Conservation (phyloP, 2,113 vertebrate species). For the Plectropomus leopardus region DNA sequence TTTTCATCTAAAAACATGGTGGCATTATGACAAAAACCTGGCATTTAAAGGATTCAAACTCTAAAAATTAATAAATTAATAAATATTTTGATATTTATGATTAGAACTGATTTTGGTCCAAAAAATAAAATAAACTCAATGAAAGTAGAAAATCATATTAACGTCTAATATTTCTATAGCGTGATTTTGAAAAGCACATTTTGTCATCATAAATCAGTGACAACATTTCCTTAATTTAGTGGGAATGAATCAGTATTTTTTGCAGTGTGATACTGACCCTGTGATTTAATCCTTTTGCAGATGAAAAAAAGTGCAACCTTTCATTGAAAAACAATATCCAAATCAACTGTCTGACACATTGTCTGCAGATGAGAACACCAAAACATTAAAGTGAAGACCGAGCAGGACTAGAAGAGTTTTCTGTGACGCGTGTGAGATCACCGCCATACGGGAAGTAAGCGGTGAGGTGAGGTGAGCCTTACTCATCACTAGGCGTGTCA, state of each 20-base stretch:
- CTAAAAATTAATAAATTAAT: no score
- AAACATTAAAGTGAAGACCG: slow-evolving; percentile 6
- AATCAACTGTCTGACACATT: background rate
- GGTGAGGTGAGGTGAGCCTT: slow-evolving; percentile 75
- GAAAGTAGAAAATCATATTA: no score
- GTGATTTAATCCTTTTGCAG: slow-evolving; percentile 21
- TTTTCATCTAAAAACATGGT: no score
- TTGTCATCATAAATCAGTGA: background rate
- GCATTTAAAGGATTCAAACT: no score
- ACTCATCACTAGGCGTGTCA: slow-evolving; percentile 78
- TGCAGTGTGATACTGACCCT: background rate
- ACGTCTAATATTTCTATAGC: no score
- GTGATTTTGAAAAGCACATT: no score
- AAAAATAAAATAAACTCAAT: no score
- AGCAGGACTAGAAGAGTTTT: slow-evolving; percentile 24
- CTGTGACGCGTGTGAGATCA: slow-evolving; percentile 61
- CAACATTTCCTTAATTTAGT: background rate
- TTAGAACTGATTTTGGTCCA: no score
- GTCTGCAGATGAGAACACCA: slow-evolving; percentile 16
- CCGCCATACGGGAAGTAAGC: slow-evolving; percentile 57
- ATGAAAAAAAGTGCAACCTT: slow-evolving; percentile 15
- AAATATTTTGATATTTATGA: no score
- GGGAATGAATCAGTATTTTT: background rate
- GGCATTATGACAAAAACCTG: no score
- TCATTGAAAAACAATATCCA: slow-evolving; percentile 11